Conservation (phyloP, 2,113 vertebrate species). For the Pimephales promelas region DNA sequence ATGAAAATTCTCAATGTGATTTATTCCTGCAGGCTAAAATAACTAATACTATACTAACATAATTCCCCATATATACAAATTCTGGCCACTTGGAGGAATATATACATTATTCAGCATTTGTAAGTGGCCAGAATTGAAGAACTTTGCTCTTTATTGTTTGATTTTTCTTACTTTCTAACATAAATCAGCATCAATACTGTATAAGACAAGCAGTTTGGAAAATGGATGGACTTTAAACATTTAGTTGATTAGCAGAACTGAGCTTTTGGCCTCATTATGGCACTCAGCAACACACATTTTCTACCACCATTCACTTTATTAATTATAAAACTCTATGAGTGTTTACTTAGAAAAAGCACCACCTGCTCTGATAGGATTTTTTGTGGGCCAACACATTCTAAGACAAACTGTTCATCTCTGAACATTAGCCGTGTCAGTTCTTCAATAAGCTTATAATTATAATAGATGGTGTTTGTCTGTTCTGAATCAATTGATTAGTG, state of each 20-base stretch:
- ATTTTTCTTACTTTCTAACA: not conserved
- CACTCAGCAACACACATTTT: conserved; percentile 10
- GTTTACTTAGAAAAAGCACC: conserved; percentile 34
- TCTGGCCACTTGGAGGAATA: too few relatives aligned
- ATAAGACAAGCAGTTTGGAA: not conserved
- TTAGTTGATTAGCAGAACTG: conserved; percentile 9
- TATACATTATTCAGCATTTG: too few relatives aligned
- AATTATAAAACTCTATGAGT: conserved; percentile 18
- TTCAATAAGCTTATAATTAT: conserved; percentile 31
- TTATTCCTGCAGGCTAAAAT: not conserved
- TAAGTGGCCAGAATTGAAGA: not conserved
- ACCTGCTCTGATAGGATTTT: conserved; percentile 29
- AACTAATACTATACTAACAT: not conserved
- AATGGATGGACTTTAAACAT: conserved; percentile 4
- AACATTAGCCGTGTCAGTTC: conserved; percentile 37
- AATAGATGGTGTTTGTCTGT: conserved; percentile 41
- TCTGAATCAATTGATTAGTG: conserved; percentile 46
- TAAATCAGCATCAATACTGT: not conserved
- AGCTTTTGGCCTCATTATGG: conserved; percentile 23
- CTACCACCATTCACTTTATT: conserved; percentile 29
- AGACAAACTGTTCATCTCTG: conserved; percentile 40
- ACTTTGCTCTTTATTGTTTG: not conserved
- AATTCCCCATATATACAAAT: not conserved
- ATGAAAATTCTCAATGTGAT: not conserved
- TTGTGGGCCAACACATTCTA: conserved; percentile 27